Conservation (phyloP, 23 tunicate genomes). For the Halocynthia aurantium region DNA sequence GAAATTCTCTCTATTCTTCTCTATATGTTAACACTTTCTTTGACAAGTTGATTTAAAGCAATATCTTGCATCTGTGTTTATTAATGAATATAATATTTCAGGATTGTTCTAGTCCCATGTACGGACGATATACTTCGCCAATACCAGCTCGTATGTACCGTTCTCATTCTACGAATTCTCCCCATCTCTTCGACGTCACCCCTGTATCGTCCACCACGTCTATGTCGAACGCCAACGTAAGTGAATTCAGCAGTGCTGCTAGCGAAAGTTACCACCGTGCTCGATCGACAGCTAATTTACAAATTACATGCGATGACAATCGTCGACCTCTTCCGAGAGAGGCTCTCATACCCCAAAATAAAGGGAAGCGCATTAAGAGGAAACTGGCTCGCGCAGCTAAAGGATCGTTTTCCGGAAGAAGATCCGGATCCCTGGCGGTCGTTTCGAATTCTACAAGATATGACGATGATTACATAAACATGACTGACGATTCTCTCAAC, state of each 20-base stretch:
- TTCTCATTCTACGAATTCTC: background rate
- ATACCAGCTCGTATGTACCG: background rate
- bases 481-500: background rate
- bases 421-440: conserved; percentile 5
- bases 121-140: background rate
- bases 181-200: background rate
- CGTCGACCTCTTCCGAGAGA: background rate
- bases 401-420: background rate
- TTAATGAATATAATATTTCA: background rate
- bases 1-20: background rate
- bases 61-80: background rate
- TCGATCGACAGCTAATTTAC: background rate
- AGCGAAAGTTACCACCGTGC: background rate
- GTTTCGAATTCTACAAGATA: background rate
- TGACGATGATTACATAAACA: background rate
- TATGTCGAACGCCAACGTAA: background rate
- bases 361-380: background rate
- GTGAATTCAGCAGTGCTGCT: background rate
- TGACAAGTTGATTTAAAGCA: background rate
- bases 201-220: conserved; percentile 4
- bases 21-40: background rate
- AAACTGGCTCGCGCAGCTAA: background rate
- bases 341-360: background rate
- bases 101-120: conserved; percentile 1
- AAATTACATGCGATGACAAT: background rate